Evolutionary conservation across 2,113 vertebrate species (phyloP), one percentile per base, ranked within the genome.

Genomic region (Tangachromis dhanisi): DNA sequence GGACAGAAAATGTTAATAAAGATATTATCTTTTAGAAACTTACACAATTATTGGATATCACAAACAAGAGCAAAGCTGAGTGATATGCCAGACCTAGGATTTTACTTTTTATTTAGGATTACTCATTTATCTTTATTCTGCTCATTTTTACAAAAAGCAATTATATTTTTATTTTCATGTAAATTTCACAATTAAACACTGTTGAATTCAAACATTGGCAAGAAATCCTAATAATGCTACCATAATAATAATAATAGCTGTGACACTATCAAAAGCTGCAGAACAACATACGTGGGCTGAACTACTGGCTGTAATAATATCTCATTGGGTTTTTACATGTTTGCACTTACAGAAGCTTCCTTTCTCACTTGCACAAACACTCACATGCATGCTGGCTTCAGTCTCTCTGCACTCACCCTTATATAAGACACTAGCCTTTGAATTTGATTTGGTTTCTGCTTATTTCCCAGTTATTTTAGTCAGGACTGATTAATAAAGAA

Each of bases 41-140:
- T 68, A 2, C 35, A 40, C 63, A 68, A 14, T 4, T 10, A 0
- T 26, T 73, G 0, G 0, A 1, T 26, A 73, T 73, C 21, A 45
- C 13, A 73, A 45, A 45, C 38, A 73, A 26, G 24, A 73, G 40
- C 14, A 47, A 63, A 63, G 9, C 31, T 73, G 38, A 10, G 21
- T 45, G 38, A 73, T 45, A 29, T 29, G 24, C 14, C 40, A 11
- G 14, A 47, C 9, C 21, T 47, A 7, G 2, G 17, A 63, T 59
- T 59, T 59, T 17, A 16, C 13, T 17, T 59, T 31, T 55, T 55
- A 66, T 38, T 66, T 38, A 66, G 10, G 33, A 66, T 66, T 38
- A 21, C 3, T 42, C 61, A 21, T n/a, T 38, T 38, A 38, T n/a
- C 61, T 66, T 35, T 66, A 40, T 45, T 47, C 24, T 26, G 14